Evolutionary conservation across 2,888 invertebrate species (phyloP).

Genomic region (Acanthosepion lycidas): DNA sequence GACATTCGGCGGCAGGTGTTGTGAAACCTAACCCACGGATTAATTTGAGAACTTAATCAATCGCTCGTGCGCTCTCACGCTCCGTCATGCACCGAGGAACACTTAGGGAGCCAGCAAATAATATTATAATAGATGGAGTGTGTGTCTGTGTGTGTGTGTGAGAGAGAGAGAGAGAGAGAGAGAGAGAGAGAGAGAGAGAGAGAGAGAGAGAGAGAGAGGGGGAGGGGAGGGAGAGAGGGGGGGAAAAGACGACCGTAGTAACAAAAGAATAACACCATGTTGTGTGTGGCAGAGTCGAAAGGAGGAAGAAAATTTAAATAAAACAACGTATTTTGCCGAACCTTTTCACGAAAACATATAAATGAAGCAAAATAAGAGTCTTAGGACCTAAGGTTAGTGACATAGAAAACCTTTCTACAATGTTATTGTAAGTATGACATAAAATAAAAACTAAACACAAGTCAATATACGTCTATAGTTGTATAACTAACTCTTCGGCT

Average conservation of each 20-base stretch:
- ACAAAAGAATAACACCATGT: neutral
- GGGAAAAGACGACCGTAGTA: neutral
- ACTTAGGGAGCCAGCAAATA: neutral
- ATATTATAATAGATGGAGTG: neutral
- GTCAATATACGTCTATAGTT: neutral
- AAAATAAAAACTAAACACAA: neutral
- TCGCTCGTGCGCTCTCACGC: neutral
- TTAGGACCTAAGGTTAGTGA: neutral
- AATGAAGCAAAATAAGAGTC: neutral
- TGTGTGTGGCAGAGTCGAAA: neutral
- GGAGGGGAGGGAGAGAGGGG: too few species aligned
- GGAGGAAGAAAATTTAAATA: neutral
- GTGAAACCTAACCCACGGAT: neutral
- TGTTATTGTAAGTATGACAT: neutral
- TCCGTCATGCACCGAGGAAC: neutral
- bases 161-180: neutral
- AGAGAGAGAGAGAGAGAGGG: neutral
- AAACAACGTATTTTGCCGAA: neutral
- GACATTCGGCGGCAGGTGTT: constrained; percentile 33
- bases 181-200: neutral
- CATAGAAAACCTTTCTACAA: neutral
- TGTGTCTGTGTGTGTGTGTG: neutral
- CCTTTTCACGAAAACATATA: neutral
- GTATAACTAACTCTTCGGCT: neutral
- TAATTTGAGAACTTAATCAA: constrained; percentile 17